Evolutionary conservation across 1,140 invertebrate genomes (phyloP).

Genomic region (Augochlora pura): DNA sequence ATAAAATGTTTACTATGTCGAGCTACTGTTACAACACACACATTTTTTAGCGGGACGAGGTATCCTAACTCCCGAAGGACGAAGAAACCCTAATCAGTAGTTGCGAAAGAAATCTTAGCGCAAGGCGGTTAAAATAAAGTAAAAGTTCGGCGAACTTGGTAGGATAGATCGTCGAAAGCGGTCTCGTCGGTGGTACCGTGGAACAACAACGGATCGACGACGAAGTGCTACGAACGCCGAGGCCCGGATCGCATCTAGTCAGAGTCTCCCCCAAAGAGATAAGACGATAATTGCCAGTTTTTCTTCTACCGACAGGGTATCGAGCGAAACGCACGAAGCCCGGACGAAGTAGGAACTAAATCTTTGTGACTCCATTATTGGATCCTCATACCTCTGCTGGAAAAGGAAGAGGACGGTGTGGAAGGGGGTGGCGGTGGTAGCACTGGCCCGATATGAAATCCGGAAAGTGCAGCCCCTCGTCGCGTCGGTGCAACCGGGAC

Average conservation of each 20-base stretch:
- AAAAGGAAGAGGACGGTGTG: not conserved
- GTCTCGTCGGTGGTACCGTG: too few relatives aligned
- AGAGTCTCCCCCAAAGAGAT: not conserved
- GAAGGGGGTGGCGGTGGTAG: not conserved
- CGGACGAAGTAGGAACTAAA: conserved; percentile 53
- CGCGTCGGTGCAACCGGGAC: conserved; percentile 31
- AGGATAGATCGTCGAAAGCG: too few relatives aligned
- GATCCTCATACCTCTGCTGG: conserved; percentile 44
- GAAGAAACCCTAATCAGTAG: too few relatives aligned
- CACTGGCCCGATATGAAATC: conserved; percentile 59
- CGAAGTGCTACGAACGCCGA: not conserved
- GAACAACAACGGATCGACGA: too few relatives aligned
- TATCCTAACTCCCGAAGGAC: too few relatives aligned
- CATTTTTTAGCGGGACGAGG: too few relatives aligned
- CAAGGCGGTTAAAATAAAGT: too few relatives aligned
- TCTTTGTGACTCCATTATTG: conserved; percentile 66
- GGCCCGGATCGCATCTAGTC: not conserved
- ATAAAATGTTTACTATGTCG: too few relatives aligned
- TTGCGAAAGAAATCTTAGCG: too few relatives aligned
- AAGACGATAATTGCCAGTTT: conserved; percentile 48
- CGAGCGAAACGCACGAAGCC: conserved; percentile 29
- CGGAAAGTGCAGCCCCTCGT: conserved; percentile 37
- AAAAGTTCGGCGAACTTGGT: too few relatives aligned
- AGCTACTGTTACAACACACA: too few relatives aligned
- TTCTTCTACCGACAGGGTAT: conserved; percentile 25